Conservation (phyloP, 2,797 vertebrate genomes). For the Sebastolobus altivelis region DNA sequence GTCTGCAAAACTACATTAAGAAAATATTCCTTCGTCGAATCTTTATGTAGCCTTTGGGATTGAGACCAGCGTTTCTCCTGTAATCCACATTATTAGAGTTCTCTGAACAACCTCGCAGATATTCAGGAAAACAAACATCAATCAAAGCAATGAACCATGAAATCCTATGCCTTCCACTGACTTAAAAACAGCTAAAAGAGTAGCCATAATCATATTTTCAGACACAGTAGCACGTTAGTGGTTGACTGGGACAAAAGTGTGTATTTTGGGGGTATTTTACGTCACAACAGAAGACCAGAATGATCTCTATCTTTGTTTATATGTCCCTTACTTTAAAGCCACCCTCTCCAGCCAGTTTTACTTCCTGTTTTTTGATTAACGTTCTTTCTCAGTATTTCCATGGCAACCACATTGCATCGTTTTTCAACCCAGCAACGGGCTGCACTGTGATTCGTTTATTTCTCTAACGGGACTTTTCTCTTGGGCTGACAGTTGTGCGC, state of each 20-base stretch:
- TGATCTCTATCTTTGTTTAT: background rate
- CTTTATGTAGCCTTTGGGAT: conserved; percentile 30
- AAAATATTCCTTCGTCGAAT: conserved; percentile 40
- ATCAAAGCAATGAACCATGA: conserved; percentile 24
- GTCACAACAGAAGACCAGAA: background rate
- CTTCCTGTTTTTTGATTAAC: background rate
- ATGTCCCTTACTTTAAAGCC: background rate
- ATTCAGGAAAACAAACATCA: conserved; percentile 29
- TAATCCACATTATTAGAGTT: conserved; percentile 30
- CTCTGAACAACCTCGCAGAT: conserved; percentile 19
- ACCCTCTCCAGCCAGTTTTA: too few relatives aligned
- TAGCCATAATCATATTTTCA: conserved; percentile 9
- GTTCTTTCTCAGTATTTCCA: too few relatives aligned
- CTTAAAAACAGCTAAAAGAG: background rate
- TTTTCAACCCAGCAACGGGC: too few relatives aligned
- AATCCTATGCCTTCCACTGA: background rate
- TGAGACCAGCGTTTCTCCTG: background rate
- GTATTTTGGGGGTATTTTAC: conserved; percentile 1
- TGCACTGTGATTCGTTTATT: too few relatives aligned
- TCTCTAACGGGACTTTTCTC: too few relatives aligned
- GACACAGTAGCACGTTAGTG: background rate
- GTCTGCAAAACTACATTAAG: conserved; percentile 49
- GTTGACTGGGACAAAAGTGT: background rate
- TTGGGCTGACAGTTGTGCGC: too few relatives aligned
- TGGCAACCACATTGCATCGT: too few relatives aligned